phyloP scores from a whole-genome alignment of 2,113 vertebrate species.

The Pan troglodytes region DNA sequence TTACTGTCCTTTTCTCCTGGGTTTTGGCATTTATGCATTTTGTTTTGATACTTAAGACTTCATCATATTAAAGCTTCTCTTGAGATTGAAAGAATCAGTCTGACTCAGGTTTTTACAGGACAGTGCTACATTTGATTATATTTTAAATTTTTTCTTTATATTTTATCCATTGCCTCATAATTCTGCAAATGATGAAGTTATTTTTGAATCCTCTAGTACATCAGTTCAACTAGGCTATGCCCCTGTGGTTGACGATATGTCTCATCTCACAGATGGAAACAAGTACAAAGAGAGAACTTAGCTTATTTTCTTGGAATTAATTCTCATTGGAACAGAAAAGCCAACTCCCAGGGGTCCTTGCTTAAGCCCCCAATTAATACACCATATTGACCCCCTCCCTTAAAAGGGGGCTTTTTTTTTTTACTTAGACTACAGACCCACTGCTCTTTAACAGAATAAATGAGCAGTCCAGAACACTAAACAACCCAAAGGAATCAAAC shows the following conservation, averaged over 20 bases:
- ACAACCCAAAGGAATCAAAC: background rate
- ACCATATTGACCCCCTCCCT: background rate
- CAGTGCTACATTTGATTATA: background rate
- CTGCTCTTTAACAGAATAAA: background rate
- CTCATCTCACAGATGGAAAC: background rate
- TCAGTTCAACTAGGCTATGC: background rate
- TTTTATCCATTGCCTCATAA: background rate
- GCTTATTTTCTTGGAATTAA: background rate
- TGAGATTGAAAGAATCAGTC: background rate
- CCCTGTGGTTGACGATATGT: background rate
- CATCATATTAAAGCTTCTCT: constrained; percentile 9
- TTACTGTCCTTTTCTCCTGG: constrained; percentile 31
- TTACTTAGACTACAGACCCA: background rate
- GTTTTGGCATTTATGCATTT: constrained; percentile 41
- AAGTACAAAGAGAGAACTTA: background rate
- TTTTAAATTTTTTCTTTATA: background rate
- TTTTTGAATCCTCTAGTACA: background rate
- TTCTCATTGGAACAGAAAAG: background rate
- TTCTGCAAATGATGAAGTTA: background rate
- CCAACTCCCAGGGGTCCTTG: background rate
- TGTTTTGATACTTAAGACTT: constrained; percentile 59
- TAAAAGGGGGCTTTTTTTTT: background rate
- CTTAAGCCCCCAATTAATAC: background rate
- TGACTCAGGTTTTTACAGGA: background rate
- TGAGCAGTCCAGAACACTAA: background rate